phyloP scores from a whole-genome alignment of 2,888 invertebrate species.

The Timema cristinae region DNA sequence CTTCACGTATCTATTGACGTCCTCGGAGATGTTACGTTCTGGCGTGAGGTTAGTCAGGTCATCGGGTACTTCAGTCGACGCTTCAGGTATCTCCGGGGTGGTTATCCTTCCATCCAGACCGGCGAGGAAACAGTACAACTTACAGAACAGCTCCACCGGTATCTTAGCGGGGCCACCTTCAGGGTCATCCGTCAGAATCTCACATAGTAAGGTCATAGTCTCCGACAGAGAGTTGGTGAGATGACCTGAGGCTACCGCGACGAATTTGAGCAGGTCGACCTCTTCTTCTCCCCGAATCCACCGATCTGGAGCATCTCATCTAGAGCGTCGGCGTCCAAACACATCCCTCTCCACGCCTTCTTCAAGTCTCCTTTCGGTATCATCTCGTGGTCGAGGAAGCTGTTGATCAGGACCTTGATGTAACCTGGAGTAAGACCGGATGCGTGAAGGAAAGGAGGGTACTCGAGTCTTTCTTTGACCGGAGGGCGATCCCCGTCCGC shows the following conservation, averaged over 20 bases:
- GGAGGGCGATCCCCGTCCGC: slow-evolving; percentile 75
- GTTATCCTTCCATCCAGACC: slow-evolving; percentile 45
- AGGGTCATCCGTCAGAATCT: slow-evolving; percentile 75
- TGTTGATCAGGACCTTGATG: slow-evolving; percentile 65
- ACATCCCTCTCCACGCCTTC: slow-evolving; percentile 62
- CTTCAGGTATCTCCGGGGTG: too few relatives aligned
- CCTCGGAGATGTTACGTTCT: background rate
- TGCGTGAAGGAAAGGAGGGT: slow-evolving; percentile 62
- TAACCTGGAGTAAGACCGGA: slow-evolving; percentile 77
- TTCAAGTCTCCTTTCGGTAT: slow-evolving; percentile 46
- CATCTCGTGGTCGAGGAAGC: slow-evolving; percentile 36
- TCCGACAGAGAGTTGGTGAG: slow-evolving; percentile 62
- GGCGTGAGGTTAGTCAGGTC: slow-evolving; percentile 10
- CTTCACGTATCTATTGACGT: background rate
- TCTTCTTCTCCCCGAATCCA: slow-evolving; percentile 55
- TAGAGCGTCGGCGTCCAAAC: slow-evolving; percentile 43
- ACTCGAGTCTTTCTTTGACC: slow-evolving; percentile 72
- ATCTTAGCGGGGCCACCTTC: slow-evolving; percentile 79
- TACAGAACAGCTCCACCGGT: slow-evolving; percentile 58
- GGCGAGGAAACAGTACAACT: slow-evolving; percentile 49
- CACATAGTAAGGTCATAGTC: slow-evolving; percentile 77
- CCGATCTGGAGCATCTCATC: slow-evolving; percentile 62
- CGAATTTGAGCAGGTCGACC: slow-evolving; percentile 68
- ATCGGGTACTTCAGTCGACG: too few relatives aligned
- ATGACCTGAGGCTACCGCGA: slow-evolving; percentile 67